Conservation (phyloP, 2,888 invertebrate genomes). For the Stratiomys singularior region DNA sequence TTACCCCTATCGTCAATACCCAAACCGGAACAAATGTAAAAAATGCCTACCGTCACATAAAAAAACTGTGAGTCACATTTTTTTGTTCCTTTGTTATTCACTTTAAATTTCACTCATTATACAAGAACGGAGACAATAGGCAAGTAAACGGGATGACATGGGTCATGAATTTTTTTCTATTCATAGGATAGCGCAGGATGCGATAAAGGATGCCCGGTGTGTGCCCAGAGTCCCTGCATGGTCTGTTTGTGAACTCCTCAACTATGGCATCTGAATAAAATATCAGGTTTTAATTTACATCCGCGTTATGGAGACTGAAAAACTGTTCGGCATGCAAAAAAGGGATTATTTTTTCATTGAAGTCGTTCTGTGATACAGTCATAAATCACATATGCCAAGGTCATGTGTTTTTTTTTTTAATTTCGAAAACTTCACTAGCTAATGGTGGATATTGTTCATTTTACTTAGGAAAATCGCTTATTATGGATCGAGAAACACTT, state of each 20-base stretch:
- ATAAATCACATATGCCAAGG: slow-evolving; percentile 20
- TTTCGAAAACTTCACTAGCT: slow-evolving; percentile 42
- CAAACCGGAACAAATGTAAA: slow-evolving; percentile 50
- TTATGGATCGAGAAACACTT: too few species aligned
- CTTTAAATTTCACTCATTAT: slow-evolving; percentile 40
- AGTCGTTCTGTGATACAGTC: not conserved
- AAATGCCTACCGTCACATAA: slow-evolving; percentile 25
- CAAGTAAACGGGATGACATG: slow-evolving; percentile 30
- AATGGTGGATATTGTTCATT: slow-evolving; percentile 49
- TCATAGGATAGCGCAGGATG: slow-evolving; percentile 6
- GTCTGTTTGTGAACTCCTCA: not conserved
- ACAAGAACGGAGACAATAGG: slow-evolving; percentile 29
- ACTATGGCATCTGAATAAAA: slow-evolving; percentile 34
- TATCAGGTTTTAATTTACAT: slow-evolving; percentile 45
- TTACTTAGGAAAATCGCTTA: not conserved
- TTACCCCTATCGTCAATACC: slow-evolving; percentile 48
- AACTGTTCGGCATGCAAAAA: slow-evolving; percentile 2
- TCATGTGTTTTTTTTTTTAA: slow-evolving; percentile 20
- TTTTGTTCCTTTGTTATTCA: slow-evolving; percentile 31
- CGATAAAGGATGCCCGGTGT: slow-evolving; percentile 26
- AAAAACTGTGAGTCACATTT: slow-evolving; percentile 48
- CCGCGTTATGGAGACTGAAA: slow-evolving; percentile 7
- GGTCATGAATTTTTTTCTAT: slow-evolving; percentile 34
- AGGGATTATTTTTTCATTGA: slow-evolving; percentile 35
- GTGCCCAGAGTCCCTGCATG: slow-evolving; percentile 23